Evolutionary conservation across 2,888 invertebrate species (phyloP), one percentile per base, ranked within the genome.

Genomic region (Ashinkailepas kermadecensis): DNA sequence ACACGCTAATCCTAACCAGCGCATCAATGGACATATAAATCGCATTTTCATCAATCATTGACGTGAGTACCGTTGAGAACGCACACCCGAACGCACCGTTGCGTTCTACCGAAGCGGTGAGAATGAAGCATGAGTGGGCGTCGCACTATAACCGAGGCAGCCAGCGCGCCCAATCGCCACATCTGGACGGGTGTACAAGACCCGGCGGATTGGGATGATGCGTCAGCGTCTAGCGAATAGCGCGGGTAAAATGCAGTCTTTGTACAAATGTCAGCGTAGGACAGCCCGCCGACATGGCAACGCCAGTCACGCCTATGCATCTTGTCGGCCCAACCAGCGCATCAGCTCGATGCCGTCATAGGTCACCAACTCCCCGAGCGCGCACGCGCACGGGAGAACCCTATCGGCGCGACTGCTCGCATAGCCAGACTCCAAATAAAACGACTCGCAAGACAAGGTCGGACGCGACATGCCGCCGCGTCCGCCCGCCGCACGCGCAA

Each of bases 221-320:
- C 64, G 64, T n/a, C 21, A 64, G 64, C 64, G n/a, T n/a, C 64
- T 64, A 64, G n/a, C 21, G n/a, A 10, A 64, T 7, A 67, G n/a
- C n/a, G n/a, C n/a, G 67, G 25, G 67, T 67, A 67, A 67, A 67
- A 67, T 67, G 67, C 67, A 67, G 67, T 23, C 65, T 67, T 67
- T 67, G 67, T 67, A 67, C 67, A 67, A 13, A 9, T 11, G 25
- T 23, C 67, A 25, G 23, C 11, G 1, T 67, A 11, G 13, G 12
- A 25, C 67, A 25, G 25, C 25, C 67, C 10, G 23, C 11, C 67
- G 67, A 67, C 39, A 25, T 67, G 67, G 67, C n/a, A 67, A 13
- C 67, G 67, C 23, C 12, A 23, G 25, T 21, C 67, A 23, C 23
- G 10, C n/a, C 67, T 25, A 67, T 13, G 2, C 67, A 25, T 23